These are phyloP conservation scores for Salminus brasiliensis DNA, from an alignment of 2,113 vertebrate species.

Conservation along the genomic window DNA sequence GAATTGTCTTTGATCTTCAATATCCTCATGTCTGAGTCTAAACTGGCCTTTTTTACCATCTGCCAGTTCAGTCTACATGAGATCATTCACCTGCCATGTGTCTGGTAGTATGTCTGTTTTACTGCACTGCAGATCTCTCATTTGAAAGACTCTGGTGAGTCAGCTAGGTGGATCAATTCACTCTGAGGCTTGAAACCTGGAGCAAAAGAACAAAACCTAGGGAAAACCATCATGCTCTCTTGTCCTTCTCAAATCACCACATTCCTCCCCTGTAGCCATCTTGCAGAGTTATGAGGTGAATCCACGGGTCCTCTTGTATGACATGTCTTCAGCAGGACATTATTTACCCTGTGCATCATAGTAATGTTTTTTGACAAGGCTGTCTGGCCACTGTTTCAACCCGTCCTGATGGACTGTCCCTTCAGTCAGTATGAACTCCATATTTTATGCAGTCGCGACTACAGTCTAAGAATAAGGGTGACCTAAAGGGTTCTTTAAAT, in stretches of 20 bases:
- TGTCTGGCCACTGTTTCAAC: not conserved
- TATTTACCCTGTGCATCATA: not conserved
- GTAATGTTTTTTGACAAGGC: not conserved
- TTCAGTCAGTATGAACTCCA: not conserved
- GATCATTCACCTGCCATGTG: not conserved
- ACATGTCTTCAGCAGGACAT: not conserved
- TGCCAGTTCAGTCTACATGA: not conserved
- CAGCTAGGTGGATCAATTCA: not conserved
- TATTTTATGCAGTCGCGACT: not conserved
- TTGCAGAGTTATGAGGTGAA: not conserved
- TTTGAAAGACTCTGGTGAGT: too few species aligned
- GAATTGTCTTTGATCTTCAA: not conserved
- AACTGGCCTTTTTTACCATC: not conserved
- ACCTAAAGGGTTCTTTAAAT: too few species aligned
- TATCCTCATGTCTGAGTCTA: not conserved
- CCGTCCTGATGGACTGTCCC: not conserved
- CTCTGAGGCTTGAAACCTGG: not conserved
- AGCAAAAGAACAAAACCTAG: not conserved
- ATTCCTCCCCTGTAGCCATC: not conserved
- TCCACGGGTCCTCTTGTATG: not conserved
- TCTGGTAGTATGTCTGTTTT: not conserved
- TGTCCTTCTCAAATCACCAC: not conserved
- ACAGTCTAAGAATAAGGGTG: too few species aligned
- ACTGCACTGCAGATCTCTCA: not conserved
- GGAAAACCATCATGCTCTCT: not conserved